Conservation (phyloP, 2,113 vertebrate species). For the Elgaria multicarinata region DNA sequence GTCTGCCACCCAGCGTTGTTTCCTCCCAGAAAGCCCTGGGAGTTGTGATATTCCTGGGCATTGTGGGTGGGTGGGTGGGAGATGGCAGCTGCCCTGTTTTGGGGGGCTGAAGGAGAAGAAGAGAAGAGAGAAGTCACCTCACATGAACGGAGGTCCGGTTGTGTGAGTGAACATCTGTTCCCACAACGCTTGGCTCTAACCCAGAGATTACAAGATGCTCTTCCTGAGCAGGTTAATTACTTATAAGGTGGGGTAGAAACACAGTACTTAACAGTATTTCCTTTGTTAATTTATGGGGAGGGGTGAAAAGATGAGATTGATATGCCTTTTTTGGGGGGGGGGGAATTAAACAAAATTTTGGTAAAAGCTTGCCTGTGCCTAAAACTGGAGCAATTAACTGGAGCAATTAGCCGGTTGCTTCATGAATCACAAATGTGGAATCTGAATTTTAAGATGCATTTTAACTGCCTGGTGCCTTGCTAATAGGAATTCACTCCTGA, state of each 20-base stretch:
- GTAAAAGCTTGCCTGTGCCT: not conserved
- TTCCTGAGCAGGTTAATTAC: not conserved
- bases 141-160: no score
- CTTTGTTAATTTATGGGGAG: not conserved
- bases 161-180: not conserved
- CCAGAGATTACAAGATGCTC: not conserved
- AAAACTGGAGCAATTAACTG: not conserved
- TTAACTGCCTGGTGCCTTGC: not conserved
- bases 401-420: not conserved
- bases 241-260: not conserved
- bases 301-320: not conserved
- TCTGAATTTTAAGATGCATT: not conserved
- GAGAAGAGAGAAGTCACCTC: no score
- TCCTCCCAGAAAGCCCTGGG: no score
- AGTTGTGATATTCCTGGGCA: no score
- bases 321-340: not conserved
- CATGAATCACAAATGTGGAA: not conserved
- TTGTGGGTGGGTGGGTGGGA: no score
- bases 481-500: not conserved
- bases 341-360: not conserved
- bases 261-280: not conserved
- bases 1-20: not conserved
- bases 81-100: no score
- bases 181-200: no score
- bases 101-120: no score